phyloP scores from a whole-genome alignment of 1,140 invertebrate genomes.

The Hylaeus anthracinus region DNA sequence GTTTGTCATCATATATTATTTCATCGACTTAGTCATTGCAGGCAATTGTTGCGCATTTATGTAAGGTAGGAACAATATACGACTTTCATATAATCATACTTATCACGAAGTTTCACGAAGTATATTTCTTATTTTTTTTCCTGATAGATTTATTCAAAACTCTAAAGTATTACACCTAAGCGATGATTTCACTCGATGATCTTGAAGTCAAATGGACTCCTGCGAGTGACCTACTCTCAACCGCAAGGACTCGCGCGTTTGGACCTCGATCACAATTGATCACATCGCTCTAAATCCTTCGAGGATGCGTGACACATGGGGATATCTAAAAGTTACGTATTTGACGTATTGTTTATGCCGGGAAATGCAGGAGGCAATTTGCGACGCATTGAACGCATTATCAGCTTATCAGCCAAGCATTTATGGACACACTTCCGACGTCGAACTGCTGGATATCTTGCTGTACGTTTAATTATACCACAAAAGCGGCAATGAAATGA shows the following conservation, averaged over 20 bases:
- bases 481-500: not conserved
- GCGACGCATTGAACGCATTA: conserved; percentile 19
- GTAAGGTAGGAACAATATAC: too few relatives aligned
- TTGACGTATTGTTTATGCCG: not conserved
- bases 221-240: conserved; percentile 8
- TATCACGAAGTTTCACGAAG: too few relatives aligned
- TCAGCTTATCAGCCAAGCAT: not conserved
- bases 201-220: not conserved
- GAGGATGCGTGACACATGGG: not conserved
- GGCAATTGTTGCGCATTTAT: too few relatives aligned
- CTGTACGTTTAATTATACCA: not conserved
- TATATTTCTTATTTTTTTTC: too few relatives aligned
- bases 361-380: not conserved
- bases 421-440: not conserved
- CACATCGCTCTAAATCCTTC: not conserved
- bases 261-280: not conserved
- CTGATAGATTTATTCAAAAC: too few relatives aligned
- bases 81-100: too few relatives aligned
- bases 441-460: not conserved
- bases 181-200: conserved; percentile 2
- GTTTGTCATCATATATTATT: too few relatives aligned
- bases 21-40: too few relatives aligned
- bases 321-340: conserved; percentile 6
- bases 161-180: not conserved
- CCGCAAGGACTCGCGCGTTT: not conserved